A percentile compares a stretch with the other conserved stretches of the same genome.
Evolutionary conservation across 2,888 invertebrate species (phyloP).

Genomic region (Watsonalla binaria): DNA sequence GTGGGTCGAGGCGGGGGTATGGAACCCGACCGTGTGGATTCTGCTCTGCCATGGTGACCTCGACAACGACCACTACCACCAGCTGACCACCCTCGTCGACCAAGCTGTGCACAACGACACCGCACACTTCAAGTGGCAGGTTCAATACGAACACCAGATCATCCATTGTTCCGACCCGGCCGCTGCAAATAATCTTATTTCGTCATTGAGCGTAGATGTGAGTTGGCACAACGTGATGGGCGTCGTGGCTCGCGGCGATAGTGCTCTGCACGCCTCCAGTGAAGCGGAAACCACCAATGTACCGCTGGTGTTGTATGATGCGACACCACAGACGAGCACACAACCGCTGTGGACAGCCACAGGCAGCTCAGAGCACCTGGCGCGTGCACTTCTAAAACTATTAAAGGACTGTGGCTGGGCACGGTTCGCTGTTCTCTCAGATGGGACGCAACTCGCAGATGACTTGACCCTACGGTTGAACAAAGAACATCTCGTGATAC

Average conservation of each 20-base stretch:
- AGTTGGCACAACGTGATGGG: slow-evolving; percentile 11
- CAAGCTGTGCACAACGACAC: not conserved
- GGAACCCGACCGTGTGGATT: not conserved
- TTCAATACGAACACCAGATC: not conserved
- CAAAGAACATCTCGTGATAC: not conserved
- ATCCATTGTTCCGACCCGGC: slow-evolving; percentile 10
- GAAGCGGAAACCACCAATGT: not conserved
- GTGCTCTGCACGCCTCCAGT: slow-evolving; percentile 1
- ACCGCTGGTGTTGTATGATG: slow-evolving; percentile 20
- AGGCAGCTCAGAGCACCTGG: slow-evolving; percentile 12
- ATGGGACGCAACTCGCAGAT: slow-evolving; percentile 38
- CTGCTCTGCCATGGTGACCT: not conserved
- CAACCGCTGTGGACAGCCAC: slow-evolving; percentile 15
- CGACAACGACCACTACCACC: not conserved
- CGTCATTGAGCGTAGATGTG: not conserved
- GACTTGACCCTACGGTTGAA: slow-evolving; percentile 5
- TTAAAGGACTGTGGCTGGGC: slow-evolving; percentile 75
- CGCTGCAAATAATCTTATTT: not conserved
- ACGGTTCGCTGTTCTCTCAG: slow-evolving; percentile 86
- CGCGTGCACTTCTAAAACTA: slow-evolving; percentile 17
- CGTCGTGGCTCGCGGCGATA: slow-evolving; percentile 15
- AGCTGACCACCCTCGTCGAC: not conserved
- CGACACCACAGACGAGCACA: slow-evolving; percentile 8
- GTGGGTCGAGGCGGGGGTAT: not conserved
- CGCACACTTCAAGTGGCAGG: not conserved